Evolutionary conservation across 2,888 invertebrate genomes (phyloP).

Genomic region (Drosophila limbata): DNA sequence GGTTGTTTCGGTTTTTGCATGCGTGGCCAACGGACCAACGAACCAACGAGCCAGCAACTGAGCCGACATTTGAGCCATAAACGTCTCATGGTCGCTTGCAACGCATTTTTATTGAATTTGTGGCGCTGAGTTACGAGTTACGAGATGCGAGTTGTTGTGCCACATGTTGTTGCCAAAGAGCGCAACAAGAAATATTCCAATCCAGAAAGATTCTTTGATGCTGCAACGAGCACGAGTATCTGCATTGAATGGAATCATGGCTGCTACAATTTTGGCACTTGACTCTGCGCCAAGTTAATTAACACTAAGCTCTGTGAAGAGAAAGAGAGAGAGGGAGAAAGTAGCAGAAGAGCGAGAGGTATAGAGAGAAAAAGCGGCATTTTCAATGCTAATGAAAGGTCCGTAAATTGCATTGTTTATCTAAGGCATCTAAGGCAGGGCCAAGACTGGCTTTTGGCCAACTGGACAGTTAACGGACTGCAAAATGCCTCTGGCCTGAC

Average conservation of each 20-base stretch:
- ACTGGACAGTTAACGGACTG: slow-evolving; percentile 49
- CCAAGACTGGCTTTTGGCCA: slow-evolving; percentile 43
- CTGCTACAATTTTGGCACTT: slow-evolving; percentile 58
- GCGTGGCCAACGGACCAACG: slow-evolving; percentile 39
- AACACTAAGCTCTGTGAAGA: slow-evolving; percentile 63
- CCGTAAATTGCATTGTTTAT: slow-evolving; percentile 76
- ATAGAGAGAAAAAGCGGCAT: slow-evolving; percentile 9
- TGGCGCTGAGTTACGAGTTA: slow-evolving; percentile 46
- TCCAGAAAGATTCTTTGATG: slow-evolving; percentile 1
- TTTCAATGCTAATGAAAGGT: slow-evolving; percentile 75
- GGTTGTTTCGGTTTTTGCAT: slow-evolving; percentile 73
- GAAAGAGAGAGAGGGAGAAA: not conserved
- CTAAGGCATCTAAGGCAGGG: slow-evolving; percentile 29
- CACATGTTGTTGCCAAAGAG: slow-evolving; percentile 36
- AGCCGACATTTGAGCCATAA: slow-evolving; percentile 50
- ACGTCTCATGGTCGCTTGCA: slow-evolving; percentile 64
- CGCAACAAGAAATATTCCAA: not conserved
- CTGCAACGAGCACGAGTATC: slow-evolving; percentile 17
- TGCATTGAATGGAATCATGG: slow-evolving; percentile 31
- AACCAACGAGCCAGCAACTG: not conserved
- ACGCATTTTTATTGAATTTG: slow-evolving; percentile 76
- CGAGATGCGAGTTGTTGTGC: slow-evolving; percentile 46
- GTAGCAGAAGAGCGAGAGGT: not conserved
- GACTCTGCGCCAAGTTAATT: slow-evolving; percentile 76
- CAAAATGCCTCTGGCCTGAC: slow-evolving; percentile 34